Conservation (phyloP, 2,797 vertebrate genomes). For the Coluber constrictor region DNA sequence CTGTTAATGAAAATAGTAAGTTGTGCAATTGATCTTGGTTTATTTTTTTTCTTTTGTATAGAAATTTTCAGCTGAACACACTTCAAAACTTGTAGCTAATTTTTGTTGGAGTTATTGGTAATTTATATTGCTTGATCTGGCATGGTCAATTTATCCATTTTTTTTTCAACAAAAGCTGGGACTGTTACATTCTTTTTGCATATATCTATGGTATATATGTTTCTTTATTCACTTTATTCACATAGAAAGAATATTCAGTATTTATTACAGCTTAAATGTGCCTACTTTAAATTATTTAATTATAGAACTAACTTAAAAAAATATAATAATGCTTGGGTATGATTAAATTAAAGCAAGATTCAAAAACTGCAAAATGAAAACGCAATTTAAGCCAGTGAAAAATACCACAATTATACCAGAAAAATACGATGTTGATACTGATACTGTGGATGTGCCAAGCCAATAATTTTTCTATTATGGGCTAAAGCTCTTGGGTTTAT, state of each 20-base stretch:
- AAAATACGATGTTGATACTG: background rate
- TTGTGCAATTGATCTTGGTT: background rate
- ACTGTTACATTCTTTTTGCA: conserved; percentile 12
- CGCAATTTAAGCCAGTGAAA: background rate
- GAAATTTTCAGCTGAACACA: background rate
- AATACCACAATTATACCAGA: background rate
- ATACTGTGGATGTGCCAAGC: background rate
- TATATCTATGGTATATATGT: background rate
- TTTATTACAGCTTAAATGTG: conserved; percentile 3
- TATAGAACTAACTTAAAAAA: background rate
- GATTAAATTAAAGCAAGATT: background rate
- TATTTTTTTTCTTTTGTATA: conserved; percentile 8
- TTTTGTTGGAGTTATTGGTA: background rate
- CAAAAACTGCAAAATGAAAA: background rate
- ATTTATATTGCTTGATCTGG: conserved; percentile 23
- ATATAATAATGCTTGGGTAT: background rate
- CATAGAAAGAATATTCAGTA: conserved; percentile 10
- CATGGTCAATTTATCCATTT: conserved; percentile 7
- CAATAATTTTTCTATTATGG: background rate
- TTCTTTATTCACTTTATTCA: background rate
- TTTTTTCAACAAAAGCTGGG: background rate
- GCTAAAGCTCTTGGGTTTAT: background rate
- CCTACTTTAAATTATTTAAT: background rate
- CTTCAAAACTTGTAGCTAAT: conserved; percentile 30
- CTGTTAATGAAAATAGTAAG: background rate